Base-by-base conservation (phyloP, 2,888 invertebrate genomes). In the Drosophila ochracea region DNA sequence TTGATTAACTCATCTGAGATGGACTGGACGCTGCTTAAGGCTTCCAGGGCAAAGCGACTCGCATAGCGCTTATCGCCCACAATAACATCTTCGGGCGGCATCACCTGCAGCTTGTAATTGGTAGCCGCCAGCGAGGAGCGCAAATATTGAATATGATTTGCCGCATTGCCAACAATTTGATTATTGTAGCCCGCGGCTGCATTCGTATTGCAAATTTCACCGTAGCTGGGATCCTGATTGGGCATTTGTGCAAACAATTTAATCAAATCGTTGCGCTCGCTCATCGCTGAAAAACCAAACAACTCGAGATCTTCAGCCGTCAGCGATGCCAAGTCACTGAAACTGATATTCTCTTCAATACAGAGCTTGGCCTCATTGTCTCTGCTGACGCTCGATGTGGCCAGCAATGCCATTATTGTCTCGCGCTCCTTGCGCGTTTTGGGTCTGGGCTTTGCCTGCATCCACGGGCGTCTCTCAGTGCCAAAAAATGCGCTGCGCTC, bases 11-110 rank as follows among this genome's bases (percentile, higher is more conserved):
- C 92, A 25, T 89, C 81, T 0, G 92, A 83, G 4, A 90, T 82
- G 0, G 80, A 76, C 35, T 89, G 82, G 4, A 93, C 72, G 55
- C 92, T 92, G n/a, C 84, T 82, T 4, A 93, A 57, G 0, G 93
- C 92, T 43, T 92, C 91, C n/a, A 93, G 47, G 0, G 93, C 92
- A 64, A 92, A 92, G 53, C 91, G 88, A 62, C 93, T 93, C 0
- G 93, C 93, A 73, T 91, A 93, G n/a, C 86, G 83, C 28, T 91
- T 93, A 16, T 93, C 93, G 6, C 92, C 93, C 0, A 93, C 83
- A 9, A 93, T 67, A n/a, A 92, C 83, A 82, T 93, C 93, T 13
- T 92, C 91, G 0, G 92, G 87, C 6, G 91, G 91, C 75, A 82
- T 83, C 11, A 93, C 76, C 63, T 90, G 82, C 31, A 93, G 69